Evolutionary conservation across 1,140 invertebrate genomes (phyloP), one percentile per base, ranked within the genome.

Genomic region (Cardiocondyla obscurior): DNA sequence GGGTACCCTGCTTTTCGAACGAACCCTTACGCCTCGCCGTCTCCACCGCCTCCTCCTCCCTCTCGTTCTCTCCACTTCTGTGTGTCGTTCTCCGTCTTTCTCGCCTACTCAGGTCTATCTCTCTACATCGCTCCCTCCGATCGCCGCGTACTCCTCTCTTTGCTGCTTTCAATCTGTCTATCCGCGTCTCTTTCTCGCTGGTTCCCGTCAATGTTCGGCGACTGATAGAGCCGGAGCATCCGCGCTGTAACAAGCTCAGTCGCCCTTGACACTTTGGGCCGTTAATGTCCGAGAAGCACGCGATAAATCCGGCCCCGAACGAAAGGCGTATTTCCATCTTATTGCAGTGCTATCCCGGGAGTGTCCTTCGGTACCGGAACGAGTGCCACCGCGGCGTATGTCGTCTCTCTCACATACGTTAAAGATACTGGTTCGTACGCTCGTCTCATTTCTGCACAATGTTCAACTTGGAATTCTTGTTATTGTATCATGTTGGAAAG

Each of bases 211-310:
- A 88, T 87, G 86, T 79, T 89, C 79, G 57, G 22, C 57, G 73
- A 55, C 83, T 84, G 88, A 89, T 89, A 89, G 86, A 89, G 65
- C 19, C 60, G 83, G 55, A 72, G 79, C 82, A 87, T 89, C 83
- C 81, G 70, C 58, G 83, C 65, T 46, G 86, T 53, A 84, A 85
- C 88, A 85, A 84, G 86, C 90, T 91, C 92, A 94, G 93, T 94
- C 89, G 91, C 89, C 89, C 89, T 89, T 88, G 90, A 92, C 92
- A 92, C 92, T 91, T 92, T 93, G 89, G 86, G 46, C 88, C 70
- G 90, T 91, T 89, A 91, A 90, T 91, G 87, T 92, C 88, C 85
- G 57, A 58, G 72, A 62, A 81, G 72, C 82, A 84, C 89, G 88
- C 88, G 89, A 86, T 90, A 90, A 90, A 90, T 89, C 83, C 86